A percentile compares a stretch with the other conserved stretches of the same genome.
phyloP scores from a whole-genome alignment of 2,797 vertebrate genomes.

The Microcaecilia unicolor region DNA sequence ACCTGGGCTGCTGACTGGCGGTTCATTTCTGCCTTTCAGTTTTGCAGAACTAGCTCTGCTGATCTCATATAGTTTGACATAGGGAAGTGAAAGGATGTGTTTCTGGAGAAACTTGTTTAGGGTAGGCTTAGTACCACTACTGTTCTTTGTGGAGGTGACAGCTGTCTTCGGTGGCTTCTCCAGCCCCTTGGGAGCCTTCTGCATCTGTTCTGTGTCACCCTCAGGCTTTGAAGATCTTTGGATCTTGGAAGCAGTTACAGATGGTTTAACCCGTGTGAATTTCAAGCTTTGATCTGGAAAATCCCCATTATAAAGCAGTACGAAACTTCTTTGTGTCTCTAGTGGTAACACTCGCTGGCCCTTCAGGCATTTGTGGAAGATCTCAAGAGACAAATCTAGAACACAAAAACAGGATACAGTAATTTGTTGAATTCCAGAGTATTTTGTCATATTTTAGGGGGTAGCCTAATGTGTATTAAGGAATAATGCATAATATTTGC shows the following conservation, averaged over 20 bases:
- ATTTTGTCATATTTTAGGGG: no score
- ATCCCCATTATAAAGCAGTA: conserved; percentile 54
- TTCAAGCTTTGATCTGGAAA: not conserved
- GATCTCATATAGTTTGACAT: not conserved
- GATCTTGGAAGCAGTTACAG: not conserved
- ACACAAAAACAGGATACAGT: no score
- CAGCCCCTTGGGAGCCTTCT: not conserved
- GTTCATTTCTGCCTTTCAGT: not conserved
- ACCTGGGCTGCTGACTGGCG: not conserved
- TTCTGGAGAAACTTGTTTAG: not conserved
- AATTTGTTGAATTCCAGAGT: no score
- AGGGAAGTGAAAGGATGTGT: not conserved
- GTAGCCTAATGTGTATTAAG: no score
- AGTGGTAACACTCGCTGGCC: conserved; percentile 58
- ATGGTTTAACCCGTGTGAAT: not conserved
- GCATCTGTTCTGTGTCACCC: fast-evolving
- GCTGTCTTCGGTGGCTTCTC: conserved; percentile 11
- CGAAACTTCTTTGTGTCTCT: conserved; percentile 52
- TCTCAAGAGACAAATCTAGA: conserved; percentile 74
- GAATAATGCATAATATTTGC: no score
- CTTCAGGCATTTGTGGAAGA: conserved; percentile 65
- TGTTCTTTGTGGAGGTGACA: not conserved
- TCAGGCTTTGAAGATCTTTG: fast-evolving
- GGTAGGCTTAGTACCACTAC: not conserved
- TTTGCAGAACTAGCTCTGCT: not conserved